These are phyloP conservation scores for Mastomys natalensis DNA, from an alignment of 2,113 vertebrate genomes.

Conservation along the genomic window DNA sequence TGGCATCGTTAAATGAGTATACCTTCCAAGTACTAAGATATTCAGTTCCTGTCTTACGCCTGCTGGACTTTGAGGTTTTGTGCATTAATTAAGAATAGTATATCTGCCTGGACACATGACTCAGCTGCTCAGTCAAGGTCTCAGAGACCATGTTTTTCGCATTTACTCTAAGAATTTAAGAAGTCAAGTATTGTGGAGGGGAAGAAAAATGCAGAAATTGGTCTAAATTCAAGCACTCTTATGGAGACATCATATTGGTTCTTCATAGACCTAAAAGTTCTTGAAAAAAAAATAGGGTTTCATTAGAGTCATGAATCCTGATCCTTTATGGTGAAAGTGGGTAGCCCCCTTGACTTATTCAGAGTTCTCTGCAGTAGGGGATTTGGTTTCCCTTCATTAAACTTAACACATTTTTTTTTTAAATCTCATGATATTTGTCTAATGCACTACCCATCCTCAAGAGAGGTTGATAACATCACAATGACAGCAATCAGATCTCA, in stretches of 20 bases:
- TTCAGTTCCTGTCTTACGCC: background rate
- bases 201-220: background rate
- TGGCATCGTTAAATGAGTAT: background rate
- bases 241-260: background rate
- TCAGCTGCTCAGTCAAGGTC: background rate
- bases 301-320: background rate
- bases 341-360: fast-evolving
- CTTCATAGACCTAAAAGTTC: background rate
- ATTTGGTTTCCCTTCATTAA: background rate
- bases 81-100: background rate
- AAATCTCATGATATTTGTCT: background rate
- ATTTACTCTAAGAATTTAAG: background rate
- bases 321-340: background rate
- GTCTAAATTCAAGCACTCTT: background rate
- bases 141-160: background rate
- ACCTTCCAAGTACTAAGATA: background rate
- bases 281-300: background rate
- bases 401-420: background rate
- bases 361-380: background rate
- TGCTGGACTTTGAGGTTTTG: background rate
- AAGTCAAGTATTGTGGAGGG: background rate
- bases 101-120: background rate
- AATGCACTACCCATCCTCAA: background rate
- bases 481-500: background rate
- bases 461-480: background rate